A percentile compares a stretch with the other conserved stretches of the same genome.
Evolutionary conservation across 2,113 vertebrate genomes (phyloP).

Genomic region (Gadus macrocephalus): DNA sequence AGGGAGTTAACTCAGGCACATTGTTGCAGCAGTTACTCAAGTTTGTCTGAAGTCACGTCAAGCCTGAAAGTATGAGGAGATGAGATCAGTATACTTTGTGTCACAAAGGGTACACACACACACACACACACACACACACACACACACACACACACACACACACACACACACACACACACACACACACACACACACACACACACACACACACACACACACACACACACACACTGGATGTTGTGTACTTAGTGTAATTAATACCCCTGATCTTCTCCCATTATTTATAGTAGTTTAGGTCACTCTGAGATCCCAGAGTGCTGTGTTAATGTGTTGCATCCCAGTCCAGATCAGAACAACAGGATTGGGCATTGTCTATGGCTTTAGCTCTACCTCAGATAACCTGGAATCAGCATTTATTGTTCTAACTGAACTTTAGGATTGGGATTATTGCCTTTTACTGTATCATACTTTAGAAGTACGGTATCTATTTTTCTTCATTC

Average conservation of each 20-base stretch:
- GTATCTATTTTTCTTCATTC: too few relatives aligned
- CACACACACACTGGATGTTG: not conserved
- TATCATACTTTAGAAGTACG: too few relatives aligned
- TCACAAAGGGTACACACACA: too few relatives aligned
- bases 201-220: not conserved
- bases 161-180: too few relatives aligned
- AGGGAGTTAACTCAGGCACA: constrained; percentile 48
- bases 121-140: too few relatives aligned
- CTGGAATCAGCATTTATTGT: not conserved
- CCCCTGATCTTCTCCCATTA: too few relatives aligned
- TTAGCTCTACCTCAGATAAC: not conserved
- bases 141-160: too few relatives aligned
- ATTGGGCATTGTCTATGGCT: not conserved
- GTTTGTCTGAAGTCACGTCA: constrained; percentile 52
- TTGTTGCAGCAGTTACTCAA: constrained; percentile 40
- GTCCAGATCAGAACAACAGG: constrained; percentile 10
- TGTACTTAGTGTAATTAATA: too few relatives aligned
- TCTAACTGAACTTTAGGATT: not conserved
- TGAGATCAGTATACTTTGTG: constrained; percentile 21
- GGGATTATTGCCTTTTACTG: too few relatives aligned
- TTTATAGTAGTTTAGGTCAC: too few relatives aligned
- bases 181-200: too few relatives aligned
- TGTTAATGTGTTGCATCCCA: constrained; percentile 20
- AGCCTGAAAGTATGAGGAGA: constrained; percentile 15
- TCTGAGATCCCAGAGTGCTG: constrained; percentile 11